Conservation (phyloP, 2,888 invertebrate genomes). For the Liodrosophila aerea region DNA sequence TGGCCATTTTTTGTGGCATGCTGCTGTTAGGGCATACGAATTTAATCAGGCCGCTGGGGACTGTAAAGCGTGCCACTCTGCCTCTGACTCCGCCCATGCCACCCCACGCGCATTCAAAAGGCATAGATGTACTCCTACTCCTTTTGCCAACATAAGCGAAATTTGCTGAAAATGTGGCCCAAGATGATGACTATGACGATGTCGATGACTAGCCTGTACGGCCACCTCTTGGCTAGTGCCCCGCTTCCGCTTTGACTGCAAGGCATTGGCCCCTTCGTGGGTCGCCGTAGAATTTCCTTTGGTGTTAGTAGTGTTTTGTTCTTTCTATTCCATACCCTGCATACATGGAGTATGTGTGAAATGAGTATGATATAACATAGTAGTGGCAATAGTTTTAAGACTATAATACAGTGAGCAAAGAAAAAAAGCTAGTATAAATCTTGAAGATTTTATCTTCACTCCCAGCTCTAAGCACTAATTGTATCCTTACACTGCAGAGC, state of each 20-base stretch:
- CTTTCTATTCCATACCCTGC: constrained; percentile 26
- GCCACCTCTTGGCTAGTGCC: background rate
- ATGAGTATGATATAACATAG: background rate
- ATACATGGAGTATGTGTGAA: background rate
- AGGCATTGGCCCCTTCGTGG: constrained; percentile 37
- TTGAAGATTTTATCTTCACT: too few relatives aligned
- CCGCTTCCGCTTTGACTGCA: constrained; percentile 1
- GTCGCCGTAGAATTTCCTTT: constrained; percentile 49
- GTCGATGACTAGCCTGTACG: constrained; percentile 60
- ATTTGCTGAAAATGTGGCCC: constrained; percentile 47
- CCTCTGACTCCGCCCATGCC: background rate
- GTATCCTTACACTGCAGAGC: too few relatives aligned
- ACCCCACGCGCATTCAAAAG: constrained; percentile 3
- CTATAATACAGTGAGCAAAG: too few relatives aligned
- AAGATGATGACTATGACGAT: constrained; percentile 69
- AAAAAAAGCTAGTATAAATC: too few relatives aligned
- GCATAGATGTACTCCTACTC: constrained; percentile 34
- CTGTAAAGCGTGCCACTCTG: constrained; percentile 59
- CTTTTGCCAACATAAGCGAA: constrained; percentile 42
- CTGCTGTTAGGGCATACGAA: constrained; percentile 49
- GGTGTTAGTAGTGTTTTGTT: constrained; percentile 43
- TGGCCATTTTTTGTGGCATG: constrained; percentile 36
- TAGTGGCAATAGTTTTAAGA: too few relatives aligned
- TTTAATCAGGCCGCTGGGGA: constrained; percentile 77
- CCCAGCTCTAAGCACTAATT: too few relatives aligned